These are phyloP conservation scores for Pseudopodoces humilis DNA, from an alignment of 2,113 vertebrate genomes.

Conservation along the genomic window DNA sequence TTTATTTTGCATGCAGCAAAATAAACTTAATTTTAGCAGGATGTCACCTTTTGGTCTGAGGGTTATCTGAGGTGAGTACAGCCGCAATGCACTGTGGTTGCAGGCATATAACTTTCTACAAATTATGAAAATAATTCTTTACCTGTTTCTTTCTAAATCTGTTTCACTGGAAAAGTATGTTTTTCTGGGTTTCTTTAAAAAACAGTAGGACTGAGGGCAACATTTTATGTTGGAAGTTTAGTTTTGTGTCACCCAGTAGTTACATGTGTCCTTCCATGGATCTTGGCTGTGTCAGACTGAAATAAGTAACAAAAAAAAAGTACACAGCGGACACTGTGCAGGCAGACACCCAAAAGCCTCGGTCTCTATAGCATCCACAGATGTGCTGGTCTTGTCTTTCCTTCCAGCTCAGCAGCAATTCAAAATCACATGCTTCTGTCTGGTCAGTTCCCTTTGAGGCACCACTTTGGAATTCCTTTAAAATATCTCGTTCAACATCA, in stretches of 20 bases:
- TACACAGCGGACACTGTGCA: not conserved
- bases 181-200: not conserved
- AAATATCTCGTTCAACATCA: not conserved
- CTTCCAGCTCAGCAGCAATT: conserved; percentile 24
- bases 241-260: not conserved
- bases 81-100: not conserved
- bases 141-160: not conserved
- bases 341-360: not conserved
- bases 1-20: not conserved
- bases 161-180: not conserved
- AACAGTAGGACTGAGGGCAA: not conserved
- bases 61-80: not conserved
- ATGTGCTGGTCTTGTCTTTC: conserved; percentile 17
- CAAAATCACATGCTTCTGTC: conserved; percentile 31
- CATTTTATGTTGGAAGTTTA: not conserved
- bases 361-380: not conserved
- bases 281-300: not conserved
- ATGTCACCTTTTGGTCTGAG: not conserved
- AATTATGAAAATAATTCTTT: not conserved
- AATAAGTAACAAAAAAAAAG: not conserved
- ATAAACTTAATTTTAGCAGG: not conserved
- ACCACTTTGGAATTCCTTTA: conserved; percentile 23
- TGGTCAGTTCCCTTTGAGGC: conserved; percentile 25
- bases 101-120: not conserved
- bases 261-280: not conserved